These are phyloP conservation scores for Prionace glauca DNA, from an alignment of 2,797 vertebrate species.

Conservation along the genomic window DNA sequence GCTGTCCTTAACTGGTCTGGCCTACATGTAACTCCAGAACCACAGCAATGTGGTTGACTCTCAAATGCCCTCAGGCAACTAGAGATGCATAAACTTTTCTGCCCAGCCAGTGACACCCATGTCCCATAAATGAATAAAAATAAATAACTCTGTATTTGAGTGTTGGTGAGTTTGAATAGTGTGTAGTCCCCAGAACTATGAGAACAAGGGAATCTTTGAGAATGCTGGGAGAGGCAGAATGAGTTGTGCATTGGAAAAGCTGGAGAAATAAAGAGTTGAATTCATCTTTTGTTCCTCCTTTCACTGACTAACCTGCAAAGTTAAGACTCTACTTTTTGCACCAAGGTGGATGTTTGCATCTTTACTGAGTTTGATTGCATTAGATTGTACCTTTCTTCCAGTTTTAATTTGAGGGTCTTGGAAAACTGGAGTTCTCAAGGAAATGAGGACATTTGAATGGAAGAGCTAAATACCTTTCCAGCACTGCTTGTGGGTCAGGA, in stretches of 20 bases:
- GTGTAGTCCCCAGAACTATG: background rate
- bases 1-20: too few species aligned
- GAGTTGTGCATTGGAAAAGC: background rate
- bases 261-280: background rate
- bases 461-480: too few species aligned
- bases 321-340: background rate
- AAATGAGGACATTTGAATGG: background rate
- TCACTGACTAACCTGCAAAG: background rate
- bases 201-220: background rate
- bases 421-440: background rate
- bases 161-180: background rate
- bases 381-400: background rate
- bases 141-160: background rate
- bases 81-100: too few species aligned
- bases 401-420: background rate
- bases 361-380: background rate
- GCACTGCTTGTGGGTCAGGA: too few species aligned
- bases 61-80: too few species aligned
- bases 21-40: too few species aligned
- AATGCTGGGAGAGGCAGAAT: background rate
- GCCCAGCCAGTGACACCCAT: too few species aligned
- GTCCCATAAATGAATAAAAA: too few species aligned
- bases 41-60: too few species aligned
- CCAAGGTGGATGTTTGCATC: background rate
- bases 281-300: background rate